Conservation (phyloP, 1,140 invertebrate species). For the Hirudo medicinalis region DNA sequence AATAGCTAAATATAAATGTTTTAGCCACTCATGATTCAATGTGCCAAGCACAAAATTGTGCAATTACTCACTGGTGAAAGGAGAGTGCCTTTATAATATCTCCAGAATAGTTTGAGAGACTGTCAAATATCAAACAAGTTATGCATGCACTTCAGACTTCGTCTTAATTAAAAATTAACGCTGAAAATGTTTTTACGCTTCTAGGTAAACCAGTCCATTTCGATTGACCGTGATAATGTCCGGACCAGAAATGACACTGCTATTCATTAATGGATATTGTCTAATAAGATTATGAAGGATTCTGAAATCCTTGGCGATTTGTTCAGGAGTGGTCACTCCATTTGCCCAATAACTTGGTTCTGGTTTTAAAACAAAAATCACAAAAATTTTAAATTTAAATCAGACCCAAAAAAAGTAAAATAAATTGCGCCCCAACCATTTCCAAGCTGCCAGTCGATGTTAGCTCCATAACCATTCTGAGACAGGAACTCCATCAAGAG, state of each 20-base stretch:
- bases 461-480: slow-evolving; percentile 2
- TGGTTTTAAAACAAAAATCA: neutral
- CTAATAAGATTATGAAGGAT: slow-evolving; percentile 1
- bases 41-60: neutral
- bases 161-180: neutral
- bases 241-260: slow-evolving; percentile 6
- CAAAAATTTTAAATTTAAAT: neutral
- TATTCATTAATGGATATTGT: slow-evolving; percentile 10
- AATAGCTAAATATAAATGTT: slow-evolving; percentile 9
- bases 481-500: slow-evolving; percentile 9
- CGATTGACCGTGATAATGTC: slow-evolving; percentile 12
- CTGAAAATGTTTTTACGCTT: neutral
- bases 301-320: slow-evolving; percentile 11
- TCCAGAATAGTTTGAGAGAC: slow-evolving; percentile 11
- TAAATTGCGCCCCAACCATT: slow-evolving; percentile 1
- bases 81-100: neutral
- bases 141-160: neutral
- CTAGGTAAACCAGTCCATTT: neutral
- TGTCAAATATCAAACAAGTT: neutral
- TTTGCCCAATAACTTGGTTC: slow-evolving; percentile 9
- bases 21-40: neutral
- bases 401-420: neutral
- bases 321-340: slow-evolving; percentile 9
- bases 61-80: slow-evolving; percentile 13
- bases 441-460: slow-evolving; percentile 15